Evolutionary conservation across 2,797 vertebrate species (phyloP).

Genomic region (Tauraco hartlaubi): DNA sequence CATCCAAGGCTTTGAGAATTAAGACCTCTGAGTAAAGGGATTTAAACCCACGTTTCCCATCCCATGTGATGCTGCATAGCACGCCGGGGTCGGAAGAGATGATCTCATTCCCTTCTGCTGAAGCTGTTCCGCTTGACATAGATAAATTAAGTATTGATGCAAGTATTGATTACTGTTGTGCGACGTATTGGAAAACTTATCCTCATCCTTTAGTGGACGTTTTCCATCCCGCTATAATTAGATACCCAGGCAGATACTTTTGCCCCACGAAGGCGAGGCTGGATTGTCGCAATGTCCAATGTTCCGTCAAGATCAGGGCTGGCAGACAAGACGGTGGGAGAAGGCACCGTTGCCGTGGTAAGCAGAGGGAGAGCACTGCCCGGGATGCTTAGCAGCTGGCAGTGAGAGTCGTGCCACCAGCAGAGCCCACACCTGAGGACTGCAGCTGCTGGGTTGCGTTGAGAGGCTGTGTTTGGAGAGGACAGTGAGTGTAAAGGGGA

Average conservation of each 20-base stretch:
- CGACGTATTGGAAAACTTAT: constrained; percentile 41
- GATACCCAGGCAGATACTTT: neutral
- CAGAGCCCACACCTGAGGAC: neutral
- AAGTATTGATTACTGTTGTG: constrained; percentile 65
- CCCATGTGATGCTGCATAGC: neutral
- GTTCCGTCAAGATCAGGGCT: neutral
- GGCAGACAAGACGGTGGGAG: neutral
- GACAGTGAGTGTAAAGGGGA: neutral
- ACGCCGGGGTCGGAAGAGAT: fast-evolving
- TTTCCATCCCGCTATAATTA: constrained; percentile 52
- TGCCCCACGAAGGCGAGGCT: neutral
- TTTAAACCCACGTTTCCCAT: neutral
- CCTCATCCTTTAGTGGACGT: neutral
- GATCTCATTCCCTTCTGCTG: constrained; percentile 46
- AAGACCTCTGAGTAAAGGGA: neutral
- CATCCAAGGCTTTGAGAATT: neutral
- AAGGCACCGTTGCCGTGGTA: neutral
- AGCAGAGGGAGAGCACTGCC: neutral
- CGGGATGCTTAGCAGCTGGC: neutral
- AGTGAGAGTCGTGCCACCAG: neutral
- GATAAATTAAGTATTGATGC: constrained; percentile 71
- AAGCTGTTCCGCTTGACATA: neutral
- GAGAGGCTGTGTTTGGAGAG: neutral
- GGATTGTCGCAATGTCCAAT: neutral
- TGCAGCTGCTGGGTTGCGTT: neutral